Evolutionary conservation across 2,113 vertebrate genomes (phyloP).

Genomic region (Opisthocomus hoazin): DNA sequence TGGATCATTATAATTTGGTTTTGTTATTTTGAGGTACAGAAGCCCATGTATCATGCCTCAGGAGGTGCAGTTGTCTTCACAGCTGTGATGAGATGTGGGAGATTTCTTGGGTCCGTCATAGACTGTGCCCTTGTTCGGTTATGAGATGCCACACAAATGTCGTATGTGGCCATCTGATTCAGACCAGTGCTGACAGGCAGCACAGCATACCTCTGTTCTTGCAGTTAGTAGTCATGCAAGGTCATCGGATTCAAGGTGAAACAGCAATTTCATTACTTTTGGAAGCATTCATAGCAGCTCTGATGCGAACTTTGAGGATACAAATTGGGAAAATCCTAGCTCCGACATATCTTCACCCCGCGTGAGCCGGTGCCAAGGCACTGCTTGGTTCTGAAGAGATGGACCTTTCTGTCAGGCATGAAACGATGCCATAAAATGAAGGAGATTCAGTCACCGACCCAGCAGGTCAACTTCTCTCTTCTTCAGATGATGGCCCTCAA

Average conservation of each 20-base stretch:
- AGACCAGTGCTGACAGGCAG: not conserved
- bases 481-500: not conserved
- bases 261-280: not conserved
- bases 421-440: not conserved
- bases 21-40: not conserved
- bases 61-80: not conserved
- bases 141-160: accelerated
- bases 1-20: not conserved
- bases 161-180: no score
- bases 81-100: accelerated
- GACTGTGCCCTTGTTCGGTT: not conserved
- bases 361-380: accelerated
- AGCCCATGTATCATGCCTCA: not conserved
- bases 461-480: not conserved
- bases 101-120: not conserved
- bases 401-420: not conserved
- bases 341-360: accelerated
- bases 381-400: accelerated
- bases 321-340: not conserved
- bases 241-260: not conserved
- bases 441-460: accelerated
- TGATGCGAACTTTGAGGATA: not conserved
- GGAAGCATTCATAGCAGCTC: not conserved
- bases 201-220: not conserved
- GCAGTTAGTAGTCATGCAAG: not conserved